Percentiles rank a stretch among this genome's conserved stretches.
These are phyloP conservation scores for Urosaurus nigricauda DNA, from an alignment of 2,797 vertebrate species.

Conservation along the genomic window DNA sequence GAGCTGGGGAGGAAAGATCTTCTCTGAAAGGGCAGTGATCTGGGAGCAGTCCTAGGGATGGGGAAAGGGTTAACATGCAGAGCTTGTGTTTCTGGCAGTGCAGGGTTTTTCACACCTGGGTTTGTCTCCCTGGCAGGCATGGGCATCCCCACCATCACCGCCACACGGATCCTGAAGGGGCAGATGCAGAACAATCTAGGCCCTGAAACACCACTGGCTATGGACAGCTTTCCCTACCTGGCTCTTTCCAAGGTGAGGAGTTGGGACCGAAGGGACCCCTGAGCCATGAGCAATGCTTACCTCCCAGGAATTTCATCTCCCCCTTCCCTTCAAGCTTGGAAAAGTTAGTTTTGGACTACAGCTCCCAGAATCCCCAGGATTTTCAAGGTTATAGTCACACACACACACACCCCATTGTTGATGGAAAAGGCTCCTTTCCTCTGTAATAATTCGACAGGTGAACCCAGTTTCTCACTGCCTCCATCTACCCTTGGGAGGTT, in stretches of 20 bases:
- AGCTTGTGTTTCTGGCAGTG: neutral
- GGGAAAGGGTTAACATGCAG: neutral
- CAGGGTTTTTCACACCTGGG: rapidly evolving
- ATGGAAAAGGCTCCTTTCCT: neutral
- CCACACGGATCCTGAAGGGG: slow-evolving; percentile 89
- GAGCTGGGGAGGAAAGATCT: neutral
- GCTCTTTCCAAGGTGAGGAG: slow-evolving; percentile 87
- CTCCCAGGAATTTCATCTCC: neutral
- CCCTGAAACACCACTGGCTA: slow-evolving; percentile 82
- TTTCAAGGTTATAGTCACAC: neutral
- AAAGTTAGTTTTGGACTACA: no score
- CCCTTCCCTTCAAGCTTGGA: neutral
- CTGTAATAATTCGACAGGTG: neutral
- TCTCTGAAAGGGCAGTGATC: neutral
- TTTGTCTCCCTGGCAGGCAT: slow-evolving; percentile 77
- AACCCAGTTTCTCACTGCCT: neutral
- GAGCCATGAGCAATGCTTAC: neutral
- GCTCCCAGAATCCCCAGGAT: no score
- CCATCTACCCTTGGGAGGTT: neutral
- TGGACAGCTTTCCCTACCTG: slow-evolving; percentile 85
- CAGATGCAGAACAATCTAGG: slow-evolving; percentile 82
- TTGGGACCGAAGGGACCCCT: rapidly evolving
- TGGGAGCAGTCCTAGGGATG: no score
- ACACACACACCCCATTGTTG: neutral
- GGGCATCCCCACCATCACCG: slow-evolving; percentile 89